phyloP scores from a whole-genome alignment of 2,797 vertebrate species.

The Syncerus caffer region DNA sequence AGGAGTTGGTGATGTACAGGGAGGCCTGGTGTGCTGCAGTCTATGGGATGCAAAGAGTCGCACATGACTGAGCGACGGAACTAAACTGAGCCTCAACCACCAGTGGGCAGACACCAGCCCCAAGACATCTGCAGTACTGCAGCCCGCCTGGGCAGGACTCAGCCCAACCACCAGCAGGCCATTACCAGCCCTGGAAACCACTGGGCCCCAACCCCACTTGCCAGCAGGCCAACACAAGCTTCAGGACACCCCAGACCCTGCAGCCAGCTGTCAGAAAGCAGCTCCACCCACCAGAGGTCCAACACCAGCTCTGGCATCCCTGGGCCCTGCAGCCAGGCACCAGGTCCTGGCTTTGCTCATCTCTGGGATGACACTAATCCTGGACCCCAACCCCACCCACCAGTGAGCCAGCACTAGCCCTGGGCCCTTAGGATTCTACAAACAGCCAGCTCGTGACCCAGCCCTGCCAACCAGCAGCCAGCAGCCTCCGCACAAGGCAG shows the following conservation, averaged over 20 bases:
- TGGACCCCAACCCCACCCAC: not conserved
- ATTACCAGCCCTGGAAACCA: not conserved
- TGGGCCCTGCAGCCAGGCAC: not conserved
- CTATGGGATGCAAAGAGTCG: not conserved
- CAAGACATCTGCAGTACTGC: not conserved
- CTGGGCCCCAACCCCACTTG: not conserved
- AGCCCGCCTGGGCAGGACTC: not conserved
- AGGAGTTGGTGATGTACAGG: not conserved
- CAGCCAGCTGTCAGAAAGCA: not conserved
- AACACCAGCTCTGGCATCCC: not conserved
- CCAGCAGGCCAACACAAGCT: not conserved
- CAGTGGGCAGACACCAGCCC: not conserved
- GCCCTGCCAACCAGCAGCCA: not conserved
- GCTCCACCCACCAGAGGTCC: not conserved
- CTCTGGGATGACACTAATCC: not conserved
- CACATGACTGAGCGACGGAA: not conserved
- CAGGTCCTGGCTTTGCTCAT: not conserved
- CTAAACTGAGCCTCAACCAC: not conserved
- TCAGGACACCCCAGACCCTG: not conserved
- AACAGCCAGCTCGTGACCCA: not conserved
- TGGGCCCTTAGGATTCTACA: not conserved
- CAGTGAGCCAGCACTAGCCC: not conserved
- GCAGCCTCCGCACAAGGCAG: not conserved
- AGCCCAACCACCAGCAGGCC: not conserved
- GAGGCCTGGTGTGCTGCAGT: not conserved